A percentile compares a stretch with the other conserved stretches of the same genome.
Conservation (phyloP, 2,797 vertebrate species). For the Enteromius fasciolatus region DNA sequence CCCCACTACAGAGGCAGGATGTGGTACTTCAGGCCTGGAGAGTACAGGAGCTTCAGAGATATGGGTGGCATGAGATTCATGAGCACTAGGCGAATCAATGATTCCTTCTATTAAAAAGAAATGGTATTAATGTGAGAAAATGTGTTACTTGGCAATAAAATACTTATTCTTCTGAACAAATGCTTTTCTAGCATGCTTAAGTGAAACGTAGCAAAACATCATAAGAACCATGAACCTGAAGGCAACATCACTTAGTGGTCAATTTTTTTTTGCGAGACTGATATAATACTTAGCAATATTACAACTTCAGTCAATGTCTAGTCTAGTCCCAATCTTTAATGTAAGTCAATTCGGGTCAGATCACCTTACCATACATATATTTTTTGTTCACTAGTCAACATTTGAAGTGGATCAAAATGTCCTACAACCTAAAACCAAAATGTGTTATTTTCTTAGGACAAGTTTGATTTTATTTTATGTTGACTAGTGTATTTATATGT, state of each 20-base stretch:
- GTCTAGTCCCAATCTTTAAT: background rate
- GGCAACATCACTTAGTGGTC: background rate
- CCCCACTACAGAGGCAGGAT: slow-evolving; percentile 70
- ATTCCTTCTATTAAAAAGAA: slow-evolving; percentile 64
- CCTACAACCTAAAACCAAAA: no score
- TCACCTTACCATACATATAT: no score
- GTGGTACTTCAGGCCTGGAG: slow-evolving; percentile 72
- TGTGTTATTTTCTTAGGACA: no score
- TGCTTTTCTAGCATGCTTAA: background rate
- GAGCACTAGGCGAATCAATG: slow-evolving; percentile 70
- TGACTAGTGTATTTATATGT: no score
- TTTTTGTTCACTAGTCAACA: no score
- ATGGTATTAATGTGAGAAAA: background rate
- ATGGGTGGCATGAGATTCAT: slow-evolving; percentile 61
- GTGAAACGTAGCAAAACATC: background rate
- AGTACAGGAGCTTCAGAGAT: slow-evolving; percentile 76
- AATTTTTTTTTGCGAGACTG: background rate
- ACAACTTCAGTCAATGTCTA: background rate
- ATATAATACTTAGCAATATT: background rate
- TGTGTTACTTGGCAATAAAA: slow-evolving; percentile 6
- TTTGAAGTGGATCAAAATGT: no score
- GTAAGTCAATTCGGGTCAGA: background rate
- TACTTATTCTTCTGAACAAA: background rate
- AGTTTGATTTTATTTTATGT: no score
- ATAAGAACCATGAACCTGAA: background rate